Percentiles rank a stretch among this genome's conserved stretches.
These are phyloP conservation scores for Battus philenor DNA, from an alignment of 1,140 invertebrate species.

Conservation along the genomic window DNA sequence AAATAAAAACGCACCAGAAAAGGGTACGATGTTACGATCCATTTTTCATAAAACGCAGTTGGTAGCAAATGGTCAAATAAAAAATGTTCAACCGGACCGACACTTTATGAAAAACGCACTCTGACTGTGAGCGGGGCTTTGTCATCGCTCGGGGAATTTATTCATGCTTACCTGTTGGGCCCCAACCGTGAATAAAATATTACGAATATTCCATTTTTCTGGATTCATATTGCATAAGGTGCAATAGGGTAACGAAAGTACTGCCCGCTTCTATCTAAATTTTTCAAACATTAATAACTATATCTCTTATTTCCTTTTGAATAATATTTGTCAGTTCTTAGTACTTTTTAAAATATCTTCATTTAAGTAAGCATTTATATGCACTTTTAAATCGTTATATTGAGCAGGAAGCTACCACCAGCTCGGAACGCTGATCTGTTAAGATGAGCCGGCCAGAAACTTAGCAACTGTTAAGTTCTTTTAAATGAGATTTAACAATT, in stretches of 20 bases:
- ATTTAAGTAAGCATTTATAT: too few species aligned
- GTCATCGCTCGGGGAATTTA: conserved; percentile 69
- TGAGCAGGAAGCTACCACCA: too few species aligned
- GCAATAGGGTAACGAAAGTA: conserved; percentile 37
- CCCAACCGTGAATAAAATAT: conserved; percentile 70
- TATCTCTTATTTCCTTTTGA: too few species aligned
- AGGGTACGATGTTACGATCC: conserved; percentile 73
- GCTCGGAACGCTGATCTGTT: too few species aligned
- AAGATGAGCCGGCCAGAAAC: too few species aligned
- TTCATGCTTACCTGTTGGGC: conserved; percentile 70
- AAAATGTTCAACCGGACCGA: conserved; percentile 71
- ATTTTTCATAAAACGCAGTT: conserved; percentile 76
- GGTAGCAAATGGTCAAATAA: conserved; percentile 75
- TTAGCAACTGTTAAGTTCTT: too few species aligned
- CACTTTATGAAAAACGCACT: conserved; percentile 71
- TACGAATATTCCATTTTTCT: conserved; percentile 73
- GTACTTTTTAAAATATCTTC: too few species aligned
- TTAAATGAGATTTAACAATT: too few species aligned
- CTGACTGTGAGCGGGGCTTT: conserved; percentile 60
- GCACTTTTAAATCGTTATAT: too few species aligned
- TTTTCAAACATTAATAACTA: too few species aligned
- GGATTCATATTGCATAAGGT: conserved; percentile 64
- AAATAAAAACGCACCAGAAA: conserved; percentile 67
- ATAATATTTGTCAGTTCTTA: too few species aligned
- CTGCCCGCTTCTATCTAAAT: too few species aligned